A percentile compares a stretch with the other conserved stretches of the same genome.
phyloP scores from a whole-genome alignment of 2,888 invertebrate genomes.

The Mantis religiosa region DNA sequence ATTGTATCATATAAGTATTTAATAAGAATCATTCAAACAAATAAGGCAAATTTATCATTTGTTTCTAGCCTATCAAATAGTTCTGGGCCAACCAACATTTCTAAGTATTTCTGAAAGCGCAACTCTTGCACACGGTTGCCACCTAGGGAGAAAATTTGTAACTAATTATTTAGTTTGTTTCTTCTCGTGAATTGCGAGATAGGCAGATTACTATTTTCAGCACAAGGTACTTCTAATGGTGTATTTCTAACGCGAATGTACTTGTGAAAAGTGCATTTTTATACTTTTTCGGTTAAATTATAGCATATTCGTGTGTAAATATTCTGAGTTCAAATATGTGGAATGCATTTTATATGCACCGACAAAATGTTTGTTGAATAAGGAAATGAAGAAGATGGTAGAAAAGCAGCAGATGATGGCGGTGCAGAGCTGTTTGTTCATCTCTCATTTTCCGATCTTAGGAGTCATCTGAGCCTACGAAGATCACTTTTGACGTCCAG shows the following conservation, averaged over 20 bases:
- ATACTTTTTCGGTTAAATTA: conserved; percentile 10
- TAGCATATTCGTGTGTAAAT: conserved; percentile 11
- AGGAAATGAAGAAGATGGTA: conserved; percentile 32
- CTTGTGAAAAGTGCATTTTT: conserved; percentile 17
- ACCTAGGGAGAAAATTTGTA: conserved; percentile 2
- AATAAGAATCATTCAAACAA: not conserved
- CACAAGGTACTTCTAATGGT: conserved; percentile 34
- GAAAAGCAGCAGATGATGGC: conserved; percentile 34
- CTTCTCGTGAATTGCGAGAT: conserved; percentile 36
- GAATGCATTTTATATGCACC: conserved; percentile 21
- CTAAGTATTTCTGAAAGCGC: not conserved
- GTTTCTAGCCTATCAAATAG: not conserved
- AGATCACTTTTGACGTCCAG: conserved; percentile 15
- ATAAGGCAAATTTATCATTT: not conserved
- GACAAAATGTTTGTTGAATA: conserved; percentile 21
- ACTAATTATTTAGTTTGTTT: conserved; percentile 30
- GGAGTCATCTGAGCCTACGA: conserved; percentile 31
- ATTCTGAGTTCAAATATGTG: conserved; percentile 24
- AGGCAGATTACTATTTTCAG: conserved; percentile 39
- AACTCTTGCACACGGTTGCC: not conserved
- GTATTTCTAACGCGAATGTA: conserved; percentile 26
- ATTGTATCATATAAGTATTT: not conserved
- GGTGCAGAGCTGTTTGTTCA: conserved; percentile 33
- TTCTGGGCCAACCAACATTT: not conserved
- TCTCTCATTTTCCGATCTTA: conserved; percentile 32